These are phyloP conservation scores for Brachypterus glaber DNA, from an alignment of 2,888 invertebrate species.

Conservation along the genomic window DNA sequence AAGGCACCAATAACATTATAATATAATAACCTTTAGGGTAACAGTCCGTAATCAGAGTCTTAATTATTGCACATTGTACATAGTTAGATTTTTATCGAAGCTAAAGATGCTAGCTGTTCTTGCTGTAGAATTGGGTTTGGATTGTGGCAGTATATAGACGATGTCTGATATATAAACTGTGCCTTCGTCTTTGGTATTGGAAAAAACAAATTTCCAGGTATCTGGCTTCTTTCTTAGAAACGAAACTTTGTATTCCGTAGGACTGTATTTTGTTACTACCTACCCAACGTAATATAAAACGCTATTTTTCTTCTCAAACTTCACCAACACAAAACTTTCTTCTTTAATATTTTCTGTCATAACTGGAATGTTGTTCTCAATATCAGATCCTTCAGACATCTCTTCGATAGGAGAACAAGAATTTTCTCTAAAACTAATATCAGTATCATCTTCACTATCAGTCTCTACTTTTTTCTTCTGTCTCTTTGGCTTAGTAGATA, in stretches of 20 bases:
- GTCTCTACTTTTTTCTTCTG: background rate
- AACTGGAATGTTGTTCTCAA: background rate
- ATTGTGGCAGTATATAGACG: background rate
- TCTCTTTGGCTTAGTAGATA: background rate
- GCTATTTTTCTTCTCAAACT: constrained; percentile 6
- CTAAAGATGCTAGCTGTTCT: too few species aligned
- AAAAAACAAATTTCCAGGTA: constrained; percentile 7
- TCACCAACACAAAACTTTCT: background rate
- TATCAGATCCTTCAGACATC: background rate
- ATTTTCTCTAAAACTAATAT: background rate
- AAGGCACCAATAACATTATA: background rate
- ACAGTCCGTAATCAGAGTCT: background rate
- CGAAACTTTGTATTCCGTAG: constrained; percentile 4
- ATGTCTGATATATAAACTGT: background rate
- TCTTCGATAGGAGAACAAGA: background rate
- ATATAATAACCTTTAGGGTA: background rate
- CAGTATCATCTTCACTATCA: background rate
- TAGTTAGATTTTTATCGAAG: background rate
- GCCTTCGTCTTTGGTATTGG: background rate
- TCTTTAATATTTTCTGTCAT: background rate
- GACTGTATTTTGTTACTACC: constrained; percentile 7
- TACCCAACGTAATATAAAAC: constrained; percentile 7
- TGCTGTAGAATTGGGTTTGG: background rate
- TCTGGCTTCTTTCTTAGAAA: constrained; percentile 9
- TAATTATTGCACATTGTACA: constrained; percentile 6